These are phyloP conservation scores for Charanyca ferruginea DNA, from an alignment of 2,888 invertebrate species.

Conservation along the genomic window DNA sequence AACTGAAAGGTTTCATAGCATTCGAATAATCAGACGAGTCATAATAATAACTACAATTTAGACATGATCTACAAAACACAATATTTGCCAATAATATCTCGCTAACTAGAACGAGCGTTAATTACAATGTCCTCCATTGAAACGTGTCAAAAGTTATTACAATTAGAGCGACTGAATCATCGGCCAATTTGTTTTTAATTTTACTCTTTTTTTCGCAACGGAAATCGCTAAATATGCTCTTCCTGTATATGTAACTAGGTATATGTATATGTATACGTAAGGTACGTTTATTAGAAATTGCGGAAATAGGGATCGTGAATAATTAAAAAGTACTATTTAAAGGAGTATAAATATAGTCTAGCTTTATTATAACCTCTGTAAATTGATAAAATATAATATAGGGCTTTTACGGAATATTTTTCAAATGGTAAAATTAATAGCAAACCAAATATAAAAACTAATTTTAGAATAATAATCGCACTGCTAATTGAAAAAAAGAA, in stretches of 20 bases:
- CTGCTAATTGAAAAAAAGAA: neutral
- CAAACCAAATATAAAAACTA: neutral
- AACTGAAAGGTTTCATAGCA: neutral
- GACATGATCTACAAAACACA: conserved; percentile 24
- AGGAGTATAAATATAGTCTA: conserved; percentile 2
- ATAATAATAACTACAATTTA: conserved; percentile 17
- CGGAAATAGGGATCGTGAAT: conserved; percentile 31
- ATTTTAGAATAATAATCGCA: neutral
- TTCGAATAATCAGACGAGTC: neutral
- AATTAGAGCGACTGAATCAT: conserved; percentile 67
- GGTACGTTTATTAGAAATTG: conserved; percentile 61
- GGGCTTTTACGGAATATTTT: neutral
- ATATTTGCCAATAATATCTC: conserved; percentile 55
- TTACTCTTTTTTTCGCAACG: conserved; percentile 69
- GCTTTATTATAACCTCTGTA: neutral
- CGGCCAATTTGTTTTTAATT: conserved; percentile 68
- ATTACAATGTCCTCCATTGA: conserved; percentile 72
- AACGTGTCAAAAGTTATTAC: conserved; percentile 67
- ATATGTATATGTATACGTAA: too few species aligned
- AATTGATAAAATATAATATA: neutral
- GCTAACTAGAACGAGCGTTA: conserved; percentile 58
- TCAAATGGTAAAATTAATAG: neutral
- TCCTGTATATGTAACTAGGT: conserved; percentile 70
- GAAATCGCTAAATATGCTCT: conserved; percentile 75
- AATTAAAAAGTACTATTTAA: conserved; percentile 32